Base-by-base conservation (phyloP, 2,797 vertebrate species). In the Mormyrus proboscirostris region DNA sequence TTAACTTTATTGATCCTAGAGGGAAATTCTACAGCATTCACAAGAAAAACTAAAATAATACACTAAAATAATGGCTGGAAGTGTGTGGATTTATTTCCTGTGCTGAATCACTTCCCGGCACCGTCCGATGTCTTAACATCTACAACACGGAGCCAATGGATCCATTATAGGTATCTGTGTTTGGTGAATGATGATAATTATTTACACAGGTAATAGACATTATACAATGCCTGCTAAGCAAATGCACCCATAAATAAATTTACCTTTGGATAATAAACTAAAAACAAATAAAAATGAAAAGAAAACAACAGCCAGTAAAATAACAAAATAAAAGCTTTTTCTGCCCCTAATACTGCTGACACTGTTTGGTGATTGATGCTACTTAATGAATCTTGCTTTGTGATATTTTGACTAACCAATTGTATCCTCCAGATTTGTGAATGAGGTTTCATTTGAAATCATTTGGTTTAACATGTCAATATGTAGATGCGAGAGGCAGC, bases 401-500 rank as follows among this genome's bases (percentile, higher is more conserved):
- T 55, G 38, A 89, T 38, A 51, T 79, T 89, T 89, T 89, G 57
- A 87, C 83, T 87, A 87, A 89, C 62, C 62, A 89, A 87, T 57
- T 89, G 25, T 76, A n/a, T 14, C n/a, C 62, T 62, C 89, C 76
- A 50, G 38, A 87, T 89, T 86, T 87, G 85, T 55, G 79, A 73
- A 87, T 53, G 85, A 69, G 62, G 65, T 87, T 89, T 89, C 25
- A 62, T 89, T 89, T 87, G 84, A 62, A 88, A 87, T 89, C 10
- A 87, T 89, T 87, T 89, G 86, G 49, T 69, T 89, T 79, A 51
- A 89, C 87, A 82, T 87, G 29, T 87, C 53, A 55, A 19, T 55
- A 19, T 19, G 16, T 19, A 55, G 50, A 44, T 85, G 47, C 51
- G 29, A 50, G 41, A 73, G 29, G 59, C 8, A 5, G 19, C 50